These are phyloP conservation scores for Encarsia formosa DNA, from an alignment of 2,888 invertebrate species.

Conservation along the genomic window DNA sequence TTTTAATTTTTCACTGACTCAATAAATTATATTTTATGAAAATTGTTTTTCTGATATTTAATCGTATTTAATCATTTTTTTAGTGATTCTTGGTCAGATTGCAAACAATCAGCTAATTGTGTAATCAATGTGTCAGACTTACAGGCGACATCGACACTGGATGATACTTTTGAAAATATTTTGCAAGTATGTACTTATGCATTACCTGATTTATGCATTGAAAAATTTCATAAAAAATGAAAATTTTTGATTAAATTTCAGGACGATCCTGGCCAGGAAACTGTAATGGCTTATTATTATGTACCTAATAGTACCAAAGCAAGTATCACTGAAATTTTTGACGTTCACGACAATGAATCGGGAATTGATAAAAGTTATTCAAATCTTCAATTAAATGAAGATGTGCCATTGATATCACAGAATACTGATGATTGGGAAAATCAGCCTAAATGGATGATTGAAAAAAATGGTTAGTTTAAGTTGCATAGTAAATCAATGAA, in stretches of 20 bases:
- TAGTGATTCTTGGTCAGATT: constrained; percentile 42
- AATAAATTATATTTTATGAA: background rate
- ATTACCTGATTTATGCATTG: too few relatives aligned
- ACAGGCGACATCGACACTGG: constrained; percentile 33
- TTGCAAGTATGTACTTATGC: constrained; percentile 45
- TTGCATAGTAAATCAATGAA: background rate
- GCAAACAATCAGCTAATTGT: constrained; percentile 37
- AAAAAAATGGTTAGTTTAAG: constrained; percentile 11
- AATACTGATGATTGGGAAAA: too few relatives aligned
- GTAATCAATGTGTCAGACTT: constrained; percentile 44
- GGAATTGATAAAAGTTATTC: background rate
- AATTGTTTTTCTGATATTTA: constrained; percentile 1
- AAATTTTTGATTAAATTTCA: constrained; percentile 53
- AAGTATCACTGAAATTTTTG: constrained; percentile 85
- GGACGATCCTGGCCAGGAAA: constrained; percentile 82
- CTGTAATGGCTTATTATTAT: constrained; percentile 87
- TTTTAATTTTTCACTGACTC: background rate
- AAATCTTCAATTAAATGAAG: too few relatives aligned
- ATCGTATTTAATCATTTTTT: constrained; percentile 22
- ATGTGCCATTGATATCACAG: too few relatives aligned
- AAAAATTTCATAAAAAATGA: too few relatives aligned
- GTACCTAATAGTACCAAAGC: constrained; percentile 83
- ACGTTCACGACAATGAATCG: constrained; percentile 40
- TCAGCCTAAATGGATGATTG: constrained; percentile 12
- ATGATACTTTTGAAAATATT: constrained; percentile 58